These are phyloP conservation scores for Tachysurus fulvidraco DNA, from an alignment of 2,113 vertebrate species.

Conservation along the genomic window DNA sequence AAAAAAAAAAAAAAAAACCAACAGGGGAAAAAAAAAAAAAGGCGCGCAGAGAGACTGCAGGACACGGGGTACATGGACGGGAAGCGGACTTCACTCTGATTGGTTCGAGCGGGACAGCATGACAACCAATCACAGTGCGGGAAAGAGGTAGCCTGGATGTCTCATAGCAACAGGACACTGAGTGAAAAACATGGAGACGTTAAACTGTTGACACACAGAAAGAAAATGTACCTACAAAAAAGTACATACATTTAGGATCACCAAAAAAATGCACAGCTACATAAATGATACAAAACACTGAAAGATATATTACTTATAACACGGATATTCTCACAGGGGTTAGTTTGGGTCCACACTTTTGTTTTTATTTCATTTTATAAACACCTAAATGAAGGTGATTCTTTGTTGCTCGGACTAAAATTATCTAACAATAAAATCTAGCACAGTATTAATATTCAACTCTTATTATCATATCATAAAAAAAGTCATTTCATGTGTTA, in stretches of 20 bases:
- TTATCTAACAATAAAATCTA: too few relatives aligned
- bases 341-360: too few relatives aligned
- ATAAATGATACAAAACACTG: not conserved
- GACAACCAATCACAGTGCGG: slow-evolving; percentile 40
- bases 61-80: slow-evolving; percentile 3
- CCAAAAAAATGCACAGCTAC: not conserved
- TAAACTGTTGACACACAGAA: not conserved
- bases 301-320: not conserved
- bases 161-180: slow-evolving; percentile 47
- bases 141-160: slow-evolving; percentile 2
- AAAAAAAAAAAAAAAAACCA: not conserved
- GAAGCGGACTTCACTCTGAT: slow-evolving; percentile 43
- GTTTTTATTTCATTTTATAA: too few relatives aligned
- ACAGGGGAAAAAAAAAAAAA: not conserved
- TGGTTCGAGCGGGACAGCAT: slow-evolving; percentile 13
- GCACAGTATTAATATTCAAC: too few relatives aligned
- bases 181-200: not conserved
- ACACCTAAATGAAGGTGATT: not conserved
- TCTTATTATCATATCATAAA: too few relatives aligned
- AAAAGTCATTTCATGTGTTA: too few relatives aligned
- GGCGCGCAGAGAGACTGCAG: slow-evolving; percentile 13
- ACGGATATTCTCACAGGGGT: not conserved
- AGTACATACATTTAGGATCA: not conserved
- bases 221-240: not conserved
- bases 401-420: not conserved